Evolutionary conservation across 2,888 invertebrate species (phyloP).

Genomic region (Nymphalis polychloros): DNA sequence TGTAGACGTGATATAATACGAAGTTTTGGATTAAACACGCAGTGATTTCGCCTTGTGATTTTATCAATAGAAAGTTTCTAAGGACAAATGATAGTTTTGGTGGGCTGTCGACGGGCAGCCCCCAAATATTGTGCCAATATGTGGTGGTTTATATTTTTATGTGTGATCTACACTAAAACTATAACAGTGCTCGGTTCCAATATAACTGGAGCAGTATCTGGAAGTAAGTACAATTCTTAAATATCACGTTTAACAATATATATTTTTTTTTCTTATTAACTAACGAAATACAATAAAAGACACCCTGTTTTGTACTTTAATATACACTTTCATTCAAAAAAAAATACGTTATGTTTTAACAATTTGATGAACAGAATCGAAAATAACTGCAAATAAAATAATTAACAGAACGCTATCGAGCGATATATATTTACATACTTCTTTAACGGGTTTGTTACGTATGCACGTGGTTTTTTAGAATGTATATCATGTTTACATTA

Average conservation of each 20-base stretch:
- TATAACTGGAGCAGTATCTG: slow-evolving; percentile 57
- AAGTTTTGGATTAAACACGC: slow-evolving; percentile 47
- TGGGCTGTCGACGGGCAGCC: slow-evolving; percentile 81
- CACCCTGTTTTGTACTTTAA: not conserved
- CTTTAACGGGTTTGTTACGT: slow-evolving; percentile 43
- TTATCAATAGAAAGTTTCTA: slow-evolving; percentile 73
- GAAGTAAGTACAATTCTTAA: slow-evolving; percentile 59
- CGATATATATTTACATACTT: slow-evolving; percentile 31
- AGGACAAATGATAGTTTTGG: slow-evolving; percentile 75
- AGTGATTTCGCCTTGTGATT: slow-evolving; percentile 66
- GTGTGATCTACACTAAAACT: slow-evolving; percentile 71
- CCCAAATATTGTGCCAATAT: slow-evolving; percentile 77
- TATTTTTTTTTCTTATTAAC: no score
- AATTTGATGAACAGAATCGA: slow-evolving; percentile 13
- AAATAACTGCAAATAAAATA: slow-evolving; percentile 27
- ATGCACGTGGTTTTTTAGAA: slow-evolving; percentile 26
- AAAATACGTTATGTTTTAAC: not conserved
- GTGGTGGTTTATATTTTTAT: slow-evolving; percentile 78
- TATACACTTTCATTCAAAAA: not conserved
- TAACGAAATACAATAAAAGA: no score
- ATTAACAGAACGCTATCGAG: slow-evolving; percentile 24
- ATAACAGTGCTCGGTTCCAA: slow-evolving; percentile 68
- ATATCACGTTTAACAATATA: slow-evolving; percentile 3
- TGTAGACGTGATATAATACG: slow-evolving; percentile 53
- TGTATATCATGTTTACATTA: slow-evolving; percentile 30